Percentiles rank a stretch among this genome's conserved stretches.
These are phyloP conservation scores for Sarcophilus harrisii DNA, from an alignment of 2,797 vertebrate genomes.

Conservation along the genomic window DNA sequence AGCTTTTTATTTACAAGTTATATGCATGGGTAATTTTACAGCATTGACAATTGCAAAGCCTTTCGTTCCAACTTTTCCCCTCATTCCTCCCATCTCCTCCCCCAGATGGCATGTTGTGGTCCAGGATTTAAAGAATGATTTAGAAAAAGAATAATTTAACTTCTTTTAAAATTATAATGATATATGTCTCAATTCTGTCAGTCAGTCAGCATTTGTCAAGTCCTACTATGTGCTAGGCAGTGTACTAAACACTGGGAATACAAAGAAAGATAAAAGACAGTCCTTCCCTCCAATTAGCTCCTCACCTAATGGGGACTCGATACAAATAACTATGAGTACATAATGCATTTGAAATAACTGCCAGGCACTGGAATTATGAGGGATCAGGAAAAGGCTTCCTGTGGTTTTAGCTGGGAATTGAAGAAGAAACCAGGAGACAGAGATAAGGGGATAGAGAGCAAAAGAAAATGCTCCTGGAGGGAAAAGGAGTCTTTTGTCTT, in stretches of 20 bases:
- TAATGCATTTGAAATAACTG: not conserved
- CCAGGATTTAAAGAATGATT: not conserved
- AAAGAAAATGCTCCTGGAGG: not conserved
- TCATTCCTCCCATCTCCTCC: no score
- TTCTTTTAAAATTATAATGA: not conserved
- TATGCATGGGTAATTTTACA: no score
- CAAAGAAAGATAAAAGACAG: not conserved
- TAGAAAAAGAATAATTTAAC: not conserved
- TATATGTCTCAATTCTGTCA: not conserved
- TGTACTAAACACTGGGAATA: not conserved
- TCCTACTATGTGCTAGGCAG: not conserved
- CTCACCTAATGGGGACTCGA: not conserved
- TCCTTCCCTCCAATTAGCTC: not conserved
- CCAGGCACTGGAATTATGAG: not conserved
- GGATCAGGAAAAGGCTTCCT: not conserved
- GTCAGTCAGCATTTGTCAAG: not conserved
- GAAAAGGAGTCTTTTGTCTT: not conserved
- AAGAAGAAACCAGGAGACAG: not conserved
- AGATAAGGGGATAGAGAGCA: not conserved
- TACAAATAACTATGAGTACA: not conserved
- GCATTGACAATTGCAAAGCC: no score
- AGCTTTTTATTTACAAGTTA: no score
- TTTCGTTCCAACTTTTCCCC: no score
- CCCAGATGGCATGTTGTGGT: not conserved
- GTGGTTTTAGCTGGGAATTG: not conserved